Percentiles rank a stretch among this genome's conserved stretches.
Evolutionary conservation across 2,888 invertebrate genomes (phyloP).

Genomic region (Crocallis elinguaria): DNA sequence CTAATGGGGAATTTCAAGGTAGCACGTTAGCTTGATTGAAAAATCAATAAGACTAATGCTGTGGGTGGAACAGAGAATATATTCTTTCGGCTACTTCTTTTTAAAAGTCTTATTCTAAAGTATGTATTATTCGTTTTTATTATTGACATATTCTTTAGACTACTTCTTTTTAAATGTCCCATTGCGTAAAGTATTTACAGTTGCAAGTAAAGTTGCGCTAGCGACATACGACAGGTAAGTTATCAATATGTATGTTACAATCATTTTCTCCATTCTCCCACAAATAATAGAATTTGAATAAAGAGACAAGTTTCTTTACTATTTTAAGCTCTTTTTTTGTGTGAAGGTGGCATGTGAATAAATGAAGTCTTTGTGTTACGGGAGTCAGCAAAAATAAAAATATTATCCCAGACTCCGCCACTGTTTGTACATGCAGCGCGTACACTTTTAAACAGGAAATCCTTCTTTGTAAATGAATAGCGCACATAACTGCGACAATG

Average conservation of each 20-base stretch:
- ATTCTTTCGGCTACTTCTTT: neutral
- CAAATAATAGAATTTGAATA: too few relatives aligned
- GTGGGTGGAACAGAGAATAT: neutral
- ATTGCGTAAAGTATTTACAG: too few relatives aligned
- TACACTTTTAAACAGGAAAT: conserved; percentile 22
- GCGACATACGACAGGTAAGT: too few relatives aligned
- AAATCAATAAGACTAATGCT: conserved; percentile 17
- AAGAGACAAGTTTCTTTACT: too few relatives aligned
- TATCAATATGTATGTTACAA: too few relatives aligned
- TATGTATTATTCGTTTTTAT: too few relatives aligned
- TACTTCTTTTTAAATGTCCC: too few relatives aligned
- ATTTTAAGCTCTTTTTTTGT: too few relatives aligned
- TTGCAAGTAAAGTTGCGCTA: too few relatives aligned
- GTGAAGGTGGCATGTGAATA: neutral
- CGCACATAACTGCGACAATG: conserved; percentile 42
- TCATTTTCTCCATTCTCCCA: too few relatives aligned
- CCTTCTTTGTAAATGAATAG: conserved; percentile 43
- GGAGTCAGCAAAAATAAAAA: neutral
- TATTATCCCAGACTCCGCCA: conserved; percentile 1
- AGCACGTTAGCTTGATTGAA: conserved; percentile 21
- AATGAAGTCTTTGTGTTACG: neutral
- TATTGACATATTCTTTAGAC: too few relatives aligned
- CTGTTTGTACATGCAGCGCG: conserved; percentile 7
- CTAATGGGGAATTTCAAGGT: conserved; percentile 15
- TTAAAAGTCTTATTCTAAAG: too few relatives aligned